These are phyloP conservation scores for Ctenomys sociabilis DNA, from an alignment of 2,113 vertebrate species.

Conservation along the genomic window DNA sequence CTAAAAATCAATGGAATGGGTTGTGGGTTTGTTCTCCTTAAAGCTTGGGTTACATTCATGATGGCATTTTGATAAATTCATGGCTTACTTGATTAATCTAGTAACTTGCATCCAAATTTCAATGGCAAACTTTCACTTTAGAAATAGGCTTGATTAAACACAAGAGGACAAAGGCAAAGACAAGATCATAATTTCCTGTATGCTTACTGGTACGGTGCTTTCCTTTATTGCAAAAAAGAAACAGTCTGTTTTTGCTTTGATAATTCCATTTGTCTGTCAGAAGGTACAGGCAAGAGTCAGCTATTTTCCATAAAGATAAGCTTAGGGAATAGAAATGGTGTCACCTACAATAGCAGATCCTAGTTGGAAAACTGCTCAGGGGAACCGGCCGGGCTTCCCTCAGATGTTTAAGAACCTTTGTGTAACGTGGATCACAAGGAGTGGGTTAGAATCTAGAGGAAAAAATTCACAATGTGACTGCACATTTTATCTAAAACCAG, in stretches of 20 bases:
- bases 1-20: background rate
- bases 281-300: conserved; percentile 52
- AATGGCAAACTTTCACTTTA: conserved; percentile 9
- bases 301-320: conserved; percentile 67
- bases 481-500: background rate
- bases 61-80: conserved; percentile 48
- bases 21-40: background rate
- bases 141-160: conserved; percentile 66
- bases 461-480: background rate
- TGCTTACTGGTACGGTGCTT: background rate
- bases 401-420: background rate
- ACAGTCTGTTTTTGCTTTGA: conserved; percentile 49
- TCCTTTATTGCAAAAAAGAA: conserved; percentile 60
- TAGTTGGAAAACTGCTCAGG: background rate
- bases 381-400: background rate
- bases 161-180: conserved; percentile 34
- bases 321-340: conserved; percentile 57
- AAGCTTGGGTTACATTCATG: conserved; percentile 38
- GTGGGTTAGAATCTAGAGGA: background rate
- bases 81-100: conserved; percentile 47
- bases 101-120: conserved; percentile 35
- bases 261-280: conserved; percentile 62
- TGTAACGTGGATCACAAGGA: background rate
- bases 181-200: conserved; percentile 49
- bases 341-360: conserved; percentile 59